Base-by-base conservation (phyloP, 2,113 vertebrate genomes). In the Lanius collurio region DNA sequence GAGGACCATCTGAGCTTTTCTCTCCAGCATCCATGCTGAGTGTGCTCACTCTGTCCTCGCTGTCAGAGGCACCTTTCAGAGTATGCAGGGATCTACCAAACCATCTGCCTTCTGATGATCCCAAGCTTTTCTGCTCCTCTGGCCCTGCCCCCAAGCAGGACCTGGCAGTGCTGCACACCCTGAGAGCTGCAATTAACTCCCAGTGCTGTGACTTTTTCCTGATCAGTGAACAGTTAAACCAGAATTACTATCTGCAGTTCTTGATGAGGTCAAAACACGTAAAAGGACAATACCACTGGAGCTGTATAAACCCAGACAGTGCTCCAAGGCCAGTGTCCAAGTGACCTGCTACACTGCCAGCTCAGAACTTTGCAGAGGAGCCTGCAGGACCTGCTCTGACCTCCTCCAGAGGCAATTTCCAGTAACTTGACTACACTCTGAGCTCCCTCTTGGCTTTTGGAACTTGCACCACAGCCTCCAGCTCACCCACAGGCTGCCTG, bases 161-260 rank as follows among this genome's bases (percentile, higher is more conserved):
- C 35, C 70, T 16, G 30, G 47, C 76, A 55, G 33, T 3, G 39
- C 19, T 17, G n/a, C 62, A 15, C 37, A 33, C 49, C 53, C 42
- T 6, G 17, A 69, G 50, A 35, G 44, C 4, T 31, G 52, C 56
- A 85, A 7, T 67, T 23, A 82, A 63, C 47, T 64, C 60, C 64
- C 53, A 57, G 35, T 11, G 44, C 18, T 1, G 0, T 7, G 41
- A 42, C 16, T 30, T 12, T 0, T 30, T 14, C 53, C 71, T 24
- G 3, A 42, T 7, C 56, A 28, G 24, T 2, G 39, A 78, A 26
- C 23, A 31, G 12, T 33, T 35, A 59, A 75, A 27, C 26, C 67
- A 55, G 47, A 56, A 79, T 60, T 28, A 49, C 46, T 18, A 53
- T 8, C 5, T 68, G 20, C 5, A 73, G 31, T 1, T 65, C 69